Conservation (phyloP, 2,797 vertebrate genomes). For the Pristis pectinata region DNA sequence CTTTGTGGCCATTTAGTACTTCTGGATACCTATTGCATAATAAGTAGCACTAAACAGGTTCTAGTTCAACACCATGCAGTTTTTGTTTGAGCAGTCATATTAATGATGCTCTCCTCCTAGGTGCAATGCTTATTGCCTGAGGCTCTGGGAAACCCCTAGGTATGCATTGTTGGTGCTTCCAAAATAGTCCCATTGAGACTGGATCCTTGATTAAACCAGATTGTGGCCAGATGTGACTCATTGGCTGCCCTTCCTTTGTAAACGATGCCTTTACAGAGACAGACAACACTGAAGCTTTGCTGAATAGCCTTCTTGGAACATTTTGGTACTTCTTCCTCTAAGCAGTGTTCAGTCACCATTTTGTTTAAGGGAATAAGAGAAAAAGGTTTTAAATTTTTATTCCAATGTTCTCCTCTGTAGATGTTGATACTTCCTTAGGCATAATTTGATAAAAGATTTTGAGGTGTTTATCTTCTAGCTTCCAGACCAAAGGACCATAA, state of each 20-base stretch:
- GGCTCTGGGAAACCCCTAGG: neutral
- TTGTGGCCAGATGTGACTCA: neutral
- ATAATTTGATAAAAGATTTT: neutral
- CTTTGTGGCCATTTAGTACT: too few relatives aligned
- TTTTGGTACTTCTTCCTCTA: neutral
- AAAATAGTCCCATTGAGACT: conserved; percentile 18
- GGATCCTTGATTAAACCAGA: neutral
- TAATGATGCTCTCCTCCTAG: neutral
- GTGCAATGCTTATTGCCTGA: neutral
- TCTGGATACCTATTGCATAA: neutral
- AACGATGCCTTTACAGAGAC: neutral
- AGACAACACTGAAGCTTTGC: neutral
- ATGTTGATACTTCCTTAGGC: too few relatives aligned
- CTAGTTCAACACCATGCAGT: neutral
- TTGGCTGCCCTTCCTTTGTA: neutral
- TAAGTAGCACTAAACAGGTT: neutral
- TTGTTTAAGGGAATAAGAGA: neutral
- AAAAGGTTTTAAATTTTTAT: neutral
- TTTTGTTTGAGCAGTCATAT: neutral
- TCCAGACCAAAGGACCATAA: neutral
- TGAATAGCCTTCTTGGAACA: neutral
- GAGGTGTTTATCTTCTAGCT: too few relatives aligned
- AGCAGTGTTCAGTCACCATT: neutral
- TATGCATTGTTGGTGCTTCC: neutral
- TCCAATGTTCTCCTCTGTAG: neutral